Percentiles rank a stretch among this genome's conserved stretches.
These are phyloP conservation scores for human DNA, from an alignment of 2,113 vertebrate species.

Conservation along the genomic window GRCh38 chr1:236577001-236577500, in stretches of 20 bases:
- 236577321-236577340: too few relatives aligned
- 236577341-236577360: too few relatives aligned
- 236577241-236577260: too few relatives aligned
- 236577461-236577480: not conserved
- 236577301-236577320: too few relatives aligned
- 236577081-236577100: not conserved
- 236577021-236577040: not conserved
- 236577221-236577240: too few relatives aligned
- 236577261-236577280: too few relatives aligned
- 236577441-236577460: not conserved
- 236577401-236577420: too few relatives aligned
- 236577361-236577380: too few relatives aligned
- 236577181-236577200: not conserved
- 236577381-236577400: too few relatives aligned
- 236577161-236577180: not conserved
- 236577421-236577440: not conserved
- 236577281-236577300: too few relatives aligned
- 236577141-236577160: not conserved
- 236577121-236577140: not conserved
- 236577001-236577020: not conserved
- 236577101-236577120: not conserved
- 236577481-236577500: not conserved
- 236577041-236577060: not conserved
- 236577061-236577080: not conserved
- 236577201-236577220: too few relatives aligned